Evolutionary conservation across 2,888 invertebrate genomes (phyloP).

Genomic region (Eupsilia transversa): DNA sequence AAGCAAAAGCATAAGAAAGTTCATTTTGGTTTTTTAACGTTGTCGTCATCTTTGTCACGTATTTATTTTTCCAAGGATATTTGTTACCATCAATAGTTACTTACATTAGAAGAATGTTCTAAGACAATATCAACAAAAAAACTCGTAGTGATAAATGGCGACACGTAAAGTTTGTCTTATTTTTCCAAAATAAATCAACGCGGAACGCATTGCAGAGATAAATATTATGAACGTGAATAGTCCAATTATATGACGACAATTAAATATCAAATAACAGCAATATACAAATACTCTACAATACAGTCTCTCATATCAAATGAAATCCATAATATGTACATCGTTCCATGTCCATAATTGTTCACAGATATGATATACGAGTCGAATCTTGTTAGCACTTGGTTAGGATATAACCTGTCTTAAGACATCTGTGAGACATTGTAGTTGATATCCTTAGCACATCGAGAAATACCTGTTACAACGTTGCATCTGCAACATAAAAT

Average conservation of each 20-base stretch:
- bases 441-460: constrained; percentile 3
- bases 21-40: not conserved
- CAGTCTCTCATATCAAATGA: constrained; percentile 22
- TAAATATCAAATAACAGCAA: constrained; percentile 28
- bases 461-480: constrained; percentile 1
- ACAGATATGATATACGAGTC: constrained; percentile 11
- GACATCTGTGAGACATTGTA: constrained; percentile 19
- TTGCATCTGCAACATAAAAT: constrained; percentile 19
- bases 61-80: not conserved
- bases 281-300: constrained; percentile 2
- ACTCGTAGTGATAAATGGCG: not conserved
- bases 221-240: too few relatives aligned
- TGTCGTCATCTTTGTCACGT: not conserved
- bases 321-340: constrained; percentile 1
- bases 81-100: too few relatives aligned
- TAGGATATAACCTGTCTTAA: constrained; percentile 3
- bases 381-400: constrained; percentile 16
- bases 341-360: constrained; percentile 18
- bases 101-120: not conserved
- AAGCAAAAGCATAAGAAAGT: not conserved
- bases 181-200: not conserved
- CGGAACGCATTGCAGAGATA: not conserved
- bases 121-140: not conserved
- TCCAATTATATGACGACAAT: constrained; percentile 4
- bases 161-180: not conserved